A percentile compares a stretch with the other conserved stretches of the same genome.
Evolutionary conservation across 2,888 invertebrate genomes (phyloP).

Genomic region (Drosophila nr. perissopoda): DNA sequence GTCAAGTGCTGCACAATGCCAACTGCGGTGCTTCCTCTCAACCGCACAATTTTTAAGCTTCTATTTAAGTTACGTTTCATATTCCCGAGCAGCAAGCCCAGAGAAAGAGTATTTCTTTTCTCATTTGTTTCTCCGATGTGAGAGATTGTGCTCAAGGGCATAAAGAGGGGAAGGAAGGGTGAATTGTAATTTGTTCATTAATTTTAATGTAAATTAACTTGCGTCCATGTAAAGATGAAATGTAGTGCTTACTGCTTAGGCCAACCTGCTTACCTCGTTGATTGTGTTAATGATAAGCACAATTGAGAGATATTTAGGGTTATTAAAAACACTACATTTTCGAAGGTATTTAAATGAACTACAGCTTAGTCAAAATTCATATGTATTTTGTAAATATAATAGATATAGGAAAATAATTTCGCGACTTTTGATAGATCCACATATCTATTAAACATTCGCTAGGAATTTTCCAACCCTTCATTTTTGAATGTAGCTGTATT

Average conservation of each 20-base stretch:
- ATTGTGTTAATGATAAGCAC: not conserved
- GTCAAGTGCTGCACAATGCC: constrained; percentile 7
- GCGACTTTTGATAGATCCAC: not conserved
- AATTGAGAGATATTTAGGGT: not conserved
- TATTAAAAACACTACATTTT: not conserved
- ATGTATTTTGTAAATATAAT: not conserved
- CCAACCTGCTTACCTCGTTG: not conserved
- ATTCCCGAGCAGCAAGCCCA: constrained; percentile 41
- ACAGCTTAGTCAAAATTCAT: not conserved
- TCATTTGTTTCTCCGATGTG: not conserved
- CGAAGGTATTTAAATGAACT: not conserved
- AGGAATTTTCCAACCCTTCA: not conserved
- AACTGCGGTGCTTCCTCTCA: not conserved
- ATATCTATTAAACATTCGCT: not conserved
- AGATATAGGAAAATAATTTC: not conserved
- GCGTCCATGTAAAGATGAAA: not conserved
- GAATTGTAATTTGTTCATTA: not conserved
- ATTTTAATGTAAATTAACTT: not conserved
- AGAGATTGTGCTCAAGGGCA: not conserved
- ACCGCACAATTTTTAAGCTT: not conserved
- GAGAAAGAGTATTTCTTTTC: constrained; percentile 1
- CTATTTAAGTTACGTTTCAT: constrained; percentile 58
- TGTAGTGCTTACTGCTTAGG: not conserved
- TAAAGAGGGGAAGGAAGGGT: not conserved
- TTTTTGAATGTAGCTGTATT: not conserved